Evolutionary conservation across 1,140 invertebrate genomes (phyloP).

Genomic region (Microplitis mediator): DNA sequence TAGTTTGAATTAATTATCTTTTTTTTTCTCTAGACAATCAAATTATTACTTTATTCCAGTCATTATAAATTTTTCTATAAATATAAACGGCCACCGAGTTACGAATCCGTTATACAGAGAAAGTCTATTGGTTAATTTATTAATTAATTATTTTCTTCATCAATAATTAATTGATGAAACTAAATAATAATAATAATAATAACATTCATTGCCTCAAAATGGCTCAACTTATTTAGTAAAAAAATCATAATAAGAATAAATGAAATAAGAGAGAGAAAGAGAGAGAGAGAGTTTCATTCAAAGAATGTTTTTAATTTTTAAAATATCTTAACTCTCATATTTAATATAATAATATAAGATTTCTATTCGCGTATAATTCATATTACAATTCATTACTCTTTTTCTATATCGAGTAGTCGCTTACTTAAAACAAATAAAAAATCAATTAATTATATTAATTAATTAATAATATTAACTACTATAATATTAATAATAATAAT

Average conservation of each 20-base stretch:
- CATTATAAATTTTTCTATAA: neutral
- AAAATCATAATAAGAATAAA: constrained; percentile 9
- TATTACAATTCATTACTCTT: neutral
- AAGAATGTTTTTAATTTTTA: neutral
- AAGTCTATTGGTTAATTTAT: neutral
- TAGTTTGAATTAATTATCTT: neutral
- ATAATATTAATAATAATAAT: neutral
- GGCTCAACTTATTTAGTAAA: constrained; percentile 40
- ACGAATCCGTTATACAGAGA: neutral
- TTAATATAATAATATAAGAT: neutral
- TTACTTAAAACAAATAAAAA: neutral
- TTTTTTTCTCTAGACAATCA: neutral
- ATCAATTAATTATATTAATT: too few species aligned
- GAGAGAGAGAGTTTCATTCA: neutral
- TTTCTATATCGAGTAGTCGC: neutral
- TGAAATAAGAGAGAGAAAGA: constrained; percentile 40
- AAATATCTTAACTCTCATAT: neutral
- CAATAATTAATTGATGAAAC: neutral
- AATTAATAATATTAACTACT: neutral
- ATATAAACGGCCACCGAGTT: neutral
- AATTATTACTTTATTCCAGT: neutral
- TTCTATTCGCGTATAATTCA: neutral
- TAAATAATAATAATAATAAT: constrained; percentile 37
- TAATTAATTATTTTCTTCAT: neutral
- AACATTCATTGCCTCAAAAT: constrained; percentile 51